Percentiles rank a stretch among this genome's conserved stretches.
phyloP scores from a whole-genome alignment of 1,140 invertebrate species.

The Paraescarpia echinospica region DNA sequence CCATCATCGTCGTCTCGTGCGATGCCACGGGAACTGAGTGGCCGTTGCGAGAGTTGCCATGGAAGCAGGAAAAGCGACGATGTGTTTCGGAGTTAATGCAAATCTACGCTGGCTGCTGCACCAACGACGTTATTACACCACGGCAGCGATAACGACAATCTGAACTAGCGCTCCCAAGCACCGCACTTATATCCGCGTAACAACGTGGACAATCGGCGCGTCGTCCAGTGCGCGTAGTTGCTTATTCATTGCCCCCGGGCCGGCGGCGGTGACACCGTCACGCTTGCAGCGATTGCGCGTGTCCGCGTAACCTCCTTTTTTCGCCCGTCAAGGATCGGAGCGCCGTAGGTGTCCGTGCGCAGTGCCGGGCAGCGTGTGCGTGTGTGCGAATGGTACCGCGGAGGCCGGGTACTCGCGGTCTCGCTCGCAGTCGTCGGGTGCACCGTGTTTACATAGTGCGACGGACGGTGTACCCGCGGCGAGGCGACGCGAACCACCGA shows the following conservation, averaged over 20 bases:
- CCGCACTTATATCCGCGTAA: not conserved
- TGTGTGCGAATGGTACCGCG: not conserved
- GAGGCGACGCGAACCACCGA: not conserved
- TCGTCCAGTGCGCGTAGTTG: not conserved
- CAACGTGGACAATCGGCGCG: not conserved
- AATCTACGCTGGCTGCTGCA: not conserved
- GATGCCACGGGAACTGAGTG: too few relatives aligned
- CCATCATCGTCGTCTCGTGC: not conserved
- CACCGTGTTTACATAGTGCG: not conserved
- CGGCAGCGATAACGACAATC: not conserved
- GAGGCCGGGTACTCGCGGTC: not conserved
- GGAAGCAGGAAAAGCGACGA: not conserved
- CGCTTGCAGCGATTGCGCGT: not conserved
- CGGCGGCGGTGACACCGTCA: not conserved
- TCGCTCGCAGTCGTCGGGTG: not conserved
- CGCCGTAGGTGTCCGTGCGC: not conserved
- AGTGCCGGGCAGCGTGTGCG: too few relatives aligned
- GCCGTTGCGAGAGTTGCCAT: not conserved
- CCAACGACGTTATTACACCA: not conserved
- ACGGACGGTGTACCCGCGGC: not conserved
- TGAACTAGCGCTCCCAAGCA: not conserved
- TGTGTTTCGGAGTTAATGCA: not conserved
- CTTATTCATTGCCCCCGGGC: not conserved
- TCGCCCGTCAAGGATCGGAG: not conserved
- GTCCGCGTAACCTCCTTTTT: not conserved